phyloP scores from a whole-genome alignment of 1,140 invertebrate species.

The Microplitis mediator region DNA sequence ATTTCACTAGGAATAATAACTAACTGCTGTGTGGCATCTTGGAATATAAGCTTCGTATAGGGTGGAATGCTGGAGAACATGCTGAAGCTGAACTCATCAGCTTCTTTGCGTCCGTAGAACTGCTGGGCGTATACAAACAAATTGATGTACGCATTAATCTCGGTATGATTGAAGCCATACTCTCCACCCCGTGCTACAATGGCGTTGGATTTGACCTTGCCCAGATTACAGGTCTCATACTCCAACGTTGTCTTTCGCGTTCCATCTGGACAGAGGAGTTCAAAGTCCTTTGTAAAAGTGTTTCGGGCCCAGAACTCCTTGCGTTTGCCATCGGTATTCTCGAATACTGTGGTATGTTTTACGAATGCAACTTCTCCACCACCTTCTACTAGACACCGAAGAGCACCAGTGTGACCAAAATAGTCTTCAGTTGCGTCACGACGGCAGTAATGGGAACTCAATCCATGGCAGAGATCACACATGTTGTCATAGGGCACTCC shows the following conservation, averaged over 20 bases:
- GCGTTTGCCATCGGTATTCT: conserved; percentile 89
- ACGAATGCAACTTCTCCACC: conserved; percentile 95
- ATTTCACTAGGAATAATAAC: conserved; percentile 69
- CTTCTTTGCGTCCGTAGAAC: conserved; percentile 82
- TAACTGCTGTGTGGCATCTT: conserved; percentile 88
- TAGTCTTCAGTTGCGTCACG: conserved; percentile 88
- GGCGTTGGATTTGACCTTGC: conserved; percentile 89
- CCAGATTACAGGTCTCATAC: conserved; percentile 87
- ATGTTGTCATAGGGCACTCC: conserved; percentile 86
- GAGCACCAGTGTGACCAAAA: conserved; percentile 87
- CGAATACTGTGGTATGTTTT: conserved; percentile 87
- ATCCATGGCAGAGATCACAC: conserved; percentile 92
- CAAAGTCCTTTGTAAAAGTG: conserved; percentile 88
- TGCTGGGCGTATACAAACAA: conserved; percentile 90
- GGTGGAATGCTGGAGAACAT: conserved; percentile 86
- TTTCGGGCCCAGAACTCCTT: conserved; percentile 93
- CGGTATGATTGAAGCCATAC: conserved; percentile 75
- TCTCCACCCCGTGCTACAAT: conserved; percentile 82
- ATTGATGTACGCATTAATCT: conserved; percentile 84
- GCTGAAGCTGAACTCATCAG: conserved; percentile 87
- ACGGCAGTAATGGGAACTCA: conserved; percentile 80
- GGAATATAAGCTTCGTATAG: conserved; percentile 88
- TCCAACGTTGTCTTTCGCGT: conserved; percentile 78
- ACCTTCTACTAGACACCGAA: conserved; percentile 92
- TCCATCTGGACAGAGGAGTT: conserved; percentile 92